Conservation (phyloP, 2,797 vertebrate species). For the Tangara arthus region DNA sequence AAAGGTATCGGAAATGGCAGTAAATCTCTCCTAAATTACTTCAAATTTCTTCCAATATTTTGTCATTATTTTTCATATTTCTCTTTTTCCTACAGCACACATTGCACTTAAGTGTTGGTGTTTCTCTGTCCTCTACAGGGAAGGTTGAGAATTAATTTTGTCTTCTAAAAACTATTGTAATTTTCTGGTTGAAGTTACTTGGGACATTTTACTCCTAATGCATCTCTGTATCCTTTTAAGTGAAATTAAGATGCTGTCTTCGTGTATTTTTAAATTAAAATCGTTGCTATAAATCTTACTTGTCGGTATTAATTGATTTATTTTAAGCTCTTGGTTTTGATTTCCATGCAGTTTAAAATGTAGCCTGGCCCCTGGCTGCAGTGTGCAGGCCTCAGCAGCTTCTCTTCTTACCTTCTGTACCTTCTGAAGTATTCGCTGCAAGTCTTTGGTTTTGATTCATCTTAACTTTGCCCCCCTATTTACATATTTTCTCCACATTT, state of each 20-base stretch:
- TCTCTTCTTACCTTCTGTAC: not conserved
- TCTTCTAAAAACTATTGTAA: not conserved
- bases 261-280: not conserved
- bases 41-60: not conserved
- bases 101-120: not conserved
- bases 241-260: not conserved
- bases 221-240: not conserved
- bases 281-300: not conserved
- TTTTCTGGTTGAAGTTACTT: not conserved
- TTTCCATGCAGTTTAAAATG: not conserved
- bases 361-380: not conserved
- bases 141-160: not conserved
- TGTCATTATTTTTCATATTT: not conserved
- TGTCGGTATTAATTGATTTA: not conserved
- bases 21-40: constrained; percentile 2
- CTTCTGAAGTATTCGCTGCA: not conserved
- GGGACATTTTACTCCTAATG: not conserved
- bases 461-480: not conserved
- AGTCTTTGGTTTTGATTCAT: not conserved
- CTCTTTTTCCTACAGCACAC: not conserved
- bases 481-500: not conserved
- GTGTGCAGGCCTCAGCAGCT: not conserved
- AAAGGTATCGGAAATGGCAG: not conserved
- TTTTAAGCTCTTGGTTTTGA: not conserved
- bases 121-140: not conserved